phyloP scores from a whole-genome alignment of 2,113 vertebrate species.

The Pachypanchax playfairii region DNA sequence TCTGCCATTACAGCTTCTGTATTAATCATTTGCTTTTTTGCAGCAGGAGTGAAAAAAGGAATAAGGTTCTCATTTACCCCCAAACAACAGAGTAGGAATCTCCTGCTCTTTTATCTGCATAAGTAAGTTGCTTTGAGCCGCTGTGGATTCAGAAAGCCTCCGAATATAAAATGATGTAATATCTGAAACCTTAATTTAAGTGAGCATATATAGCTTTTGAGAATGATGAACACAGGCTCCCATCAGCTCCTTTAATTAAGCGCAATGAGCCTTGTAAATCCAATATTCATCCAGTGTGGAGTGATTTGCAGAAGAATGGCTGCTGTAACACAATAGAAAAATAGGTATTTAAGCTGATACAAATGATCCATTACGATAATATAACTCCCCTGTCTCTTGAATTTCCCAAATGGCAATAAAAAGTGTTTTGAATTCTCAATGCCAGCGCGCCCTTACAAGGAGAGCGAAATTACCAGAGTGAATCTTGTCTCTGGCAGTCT shows the following conservation, averaged over 20 bases:
- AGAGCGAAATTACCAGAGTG: slow-evolving; percentile 67
- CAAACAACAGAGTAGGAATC: slow-evolving; percentile 29
- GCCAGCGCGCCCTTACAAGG: slow-evolving; percentile 59
- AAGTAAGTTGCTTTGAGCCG: slow-evolving; percentile 15
- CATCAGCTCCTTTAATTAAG: slow-evolving; percentile 53
- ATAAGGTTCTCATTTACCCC: slow-evolving; percentile 50
- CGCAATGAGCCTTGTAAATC: slow-evolving; percentile 63
- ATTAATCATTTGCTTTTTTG: slow-evolving; percentile 62
- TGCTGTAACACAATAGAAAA: slow-evolving; percentile 52
- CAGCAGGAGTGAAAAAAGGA: slow-evolving; percentile 36
- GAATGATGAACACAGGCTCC: slow-evolving; percentile 39
- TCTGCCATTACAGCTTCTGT: slow-evolving; percentile 61
- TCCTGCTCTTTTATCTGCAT: slow-evolving; percentile 39
- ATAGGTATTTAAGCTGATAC: slow-evolving; percentile 60
- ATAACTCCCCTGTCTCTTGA: slow-evolving; percentile 48
- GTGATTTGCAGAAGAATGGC: slow-evolving; percentile 45
- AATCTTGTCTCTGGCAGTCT: slow-evolving; percentile 66
- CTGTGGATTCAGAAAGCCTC: slow-evolving; percentile 3
- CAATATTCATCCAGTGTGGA: slow-evolving; percentile 48
- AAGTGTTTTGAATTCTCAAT: slow-evolving; percentile 64
- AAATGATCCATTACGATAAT: slow-evolving; percentile 72
- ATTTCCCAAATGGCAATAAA: slow-evolving; percentile 53
- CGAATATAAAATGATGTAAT: slow-evolving; percentile 21
- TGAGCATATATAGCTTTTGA: slow-evolving; percentile 36
- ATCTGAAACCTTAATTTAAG: slow-evolving; percentile 34